Conservation (phyloP, 2,888 invertebrate genomes). For the Hyalella azteca region DNA sequence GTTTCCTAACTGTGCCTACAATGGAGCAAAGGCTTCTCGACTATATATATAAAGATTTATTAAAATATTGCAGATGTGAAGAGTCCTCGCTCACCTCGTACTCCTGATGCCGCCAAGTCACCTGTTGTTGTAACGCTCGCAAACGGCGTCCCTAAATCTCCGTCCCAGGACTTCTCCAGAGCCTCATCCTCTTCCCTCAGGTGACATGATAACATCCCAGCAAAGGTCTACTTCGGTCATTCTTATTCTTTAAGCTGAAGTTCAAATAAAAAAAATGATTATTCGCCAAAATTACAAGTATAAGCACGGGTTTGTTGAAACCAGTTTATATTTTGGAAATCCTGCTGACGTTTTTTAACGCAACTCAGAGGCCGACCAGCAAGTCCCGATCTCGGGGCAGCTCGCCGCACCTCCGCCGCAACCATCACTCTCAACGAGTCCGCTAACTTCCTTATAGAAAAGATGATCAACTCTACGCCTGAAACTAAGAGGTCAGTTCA, state of each 20-base stretch:
- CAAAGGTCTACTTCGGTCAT: too few species aligned
- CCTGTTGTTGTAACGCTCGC: background rate
- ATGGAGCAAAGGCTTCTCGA: too few species aligned
- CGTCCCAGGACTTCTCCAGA: slow-evolving; percentile 53
- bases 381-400: slow-evolving; percentile 26
- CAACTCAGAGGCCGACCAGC: background rate
- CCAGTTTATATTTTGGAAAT: too few species aligned
- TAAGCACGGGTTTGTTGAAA: too few species aligned
- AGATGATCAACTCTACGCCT: slow-evolving; percentile 55
- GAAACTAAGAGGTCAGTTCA: slow-evolving; percentile 57
- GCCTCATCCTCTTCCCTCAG: slow-evolving; percentile 42
- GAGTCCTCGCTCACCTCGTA: slow-evolving; percentile 56
- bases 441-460: slow-evolving; percentile 57
- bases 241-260: too few species aligned
- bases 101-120: slow-evolving; percentile 46
- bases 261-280: too few species aligned
- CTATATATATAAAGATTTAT: too few species aligned
- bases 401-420: slow-evolving; percentile 43
- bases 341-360: background rate
- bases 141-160: slow-evolving; percentile 43
- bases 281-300: too few species aligned
- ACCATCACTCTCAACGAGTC: slow-evolving; percentile 54
- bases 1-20: too few species aligned
- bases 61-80: slow-evolving; percentile 50
- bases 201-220: too few species aligned